phyloP scores from a whole-genome alignment of 1,140 invertebrate genomes.

The Contarinia nasturtii region DNA sequence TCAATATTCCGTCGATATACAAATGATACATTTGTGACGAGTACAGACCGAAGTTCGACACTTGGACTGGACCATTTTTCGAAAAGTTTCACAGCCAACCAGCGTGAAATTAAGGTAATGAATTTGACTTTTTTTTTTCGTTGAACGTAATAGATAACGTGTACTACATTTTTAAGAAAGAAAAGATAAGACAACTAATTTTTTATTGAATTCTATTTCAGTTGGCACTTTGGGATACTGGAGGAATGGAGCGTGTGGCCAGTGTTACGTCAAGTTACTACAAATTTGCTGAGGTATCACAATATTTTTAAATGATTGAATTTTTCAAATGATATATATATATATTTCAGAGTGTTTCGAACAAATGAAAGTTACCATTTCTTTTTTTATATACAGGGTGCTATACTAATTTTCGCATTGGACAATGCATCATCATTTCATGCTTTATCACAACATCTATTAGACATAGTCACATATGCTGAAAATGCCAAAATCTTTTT shows the following conservation, averaged over 20 bases:
- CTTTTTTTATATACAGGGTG: too few relatives aligned
- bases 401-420: conserved; percentile 73
- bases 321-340: too few relatives aligned
- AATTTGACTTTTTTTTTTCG: too few relatives aligned
- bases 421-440: conserved; percentile 84
- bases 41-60: conserved; percentile 67
- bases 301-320: too few relatives aligned
- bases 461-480: conserved; percentile 80
- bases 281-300: conserved; percentile 86
- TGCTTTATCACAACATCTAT: conserved; percentile 70
- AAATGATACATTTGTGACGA: conserved; percentile 66
- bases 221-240: conserved; percentile 85
- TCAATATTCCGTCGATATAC: conserved; percentile 80
- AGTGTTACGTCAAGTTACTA: conserved; percentile 88
- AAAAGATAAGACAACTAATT: neutral
- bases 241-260: conserved; percentile 83
- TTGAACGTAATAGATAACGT: too few relatives aligned
- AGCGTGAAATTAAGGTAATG: conserved; percentile 56
- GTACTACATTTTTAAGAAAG: too few relatives aligned
- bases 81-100: conserved; percentile 51
- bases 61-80: conserved; percentile 80
- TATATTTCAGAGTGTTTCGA: too few relatives aligned
- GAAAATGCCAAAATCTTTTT: conserved; percentile 87
- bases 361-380: too few relatives aligned
- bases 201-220: conserved; percentile 22